Base-by-base conservation (phyloP, 2,113 vertebrate genomes). In the Seriola aureovittata region DNA sequence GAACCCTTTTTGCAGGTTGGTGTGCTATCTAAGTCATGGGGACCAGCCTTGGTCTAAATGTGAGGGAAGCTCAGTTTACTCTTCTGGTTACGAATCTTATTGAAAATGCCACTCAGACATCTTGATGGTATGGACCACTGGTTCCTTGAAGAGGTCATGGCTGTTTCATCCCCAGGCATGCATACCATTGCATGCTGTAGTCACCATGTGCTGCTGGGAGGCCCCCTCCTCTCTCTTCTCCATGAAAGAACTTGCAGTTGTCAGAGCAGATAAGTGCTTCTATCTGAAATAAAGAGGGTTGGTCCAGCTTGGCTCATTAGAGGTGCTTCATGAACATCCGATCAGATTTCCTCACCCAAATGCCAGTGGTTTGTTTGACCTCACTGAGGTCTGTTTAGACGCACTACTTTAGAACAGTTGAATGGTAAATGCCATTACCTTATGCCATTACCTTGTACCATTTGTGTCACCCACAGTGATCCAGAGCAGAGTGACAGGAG, bases 131-230 rank as follows among this genome's bases (percentile, higher is more conserved):
- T 77, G 59, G 75, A 32, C 67, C 48, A 70, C 67, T 17, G 17
- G 52, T 70, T 85, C 25, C 58, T 84, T 78, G 66, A 82, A 72
- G 85, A 79, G 87, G 88, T 87, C 80, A 88, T 78, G 83, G 82
- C 78, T 64, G 69, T 90, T 88, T 74, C 48, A 91, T 87, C 80
- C 79, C 21, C 42, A 84, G 80, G 82, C 89, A 84, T 86, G 78
- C 80, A 85, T 90, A 67, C 81, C 82, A 80, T 73, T 90, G 59
- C 87, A 86, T 84, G 75, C 85, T 79, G 62, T 75, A 84, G 64
- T 90, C 79, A 87, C 84, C 81, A 89, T 92, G 90, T 93, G 89
- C 83, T 91, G 77, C 78, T 76, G 38, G 44, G 50, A 82, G 64
- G n/a, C 72, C 80, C 44, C 73, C 73, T 62, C 62, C 64, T 58